phyloP scores from a whole-genome alignment of 2,888 invertebrate genomes.

The Leucophenga montana region DNA sequence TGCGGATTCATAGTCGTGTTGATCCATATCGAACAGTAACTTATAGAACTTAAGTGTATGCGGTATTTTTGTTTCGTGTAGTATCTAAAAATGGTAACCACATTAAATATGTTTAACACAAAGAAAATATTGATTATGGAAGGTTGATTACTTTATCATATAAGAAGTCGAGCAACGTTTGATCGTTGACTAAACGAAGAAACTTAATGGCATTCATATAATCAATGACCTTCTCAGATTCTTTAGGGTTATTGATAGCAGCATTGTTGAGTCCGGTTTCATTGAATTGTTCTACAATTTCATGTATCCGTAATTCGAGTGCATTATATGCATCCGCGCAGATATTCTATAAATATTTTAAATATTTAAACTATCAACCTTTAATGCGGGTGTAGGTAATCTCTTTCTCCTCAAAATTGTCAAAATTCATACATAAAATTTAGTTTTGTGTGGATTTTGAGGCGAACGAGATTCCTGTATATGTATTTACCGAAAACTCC shows the following conservation, averaged over 20 bases:
- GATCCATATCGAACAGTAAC: conserved; percentile 55
- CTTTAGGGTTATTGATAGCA: not conserved
- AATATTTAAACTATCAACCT: not conserved
- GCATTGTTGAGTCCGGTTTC: conserved; percentile 37
- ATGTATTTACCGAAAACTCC: conserved; percentile 50
- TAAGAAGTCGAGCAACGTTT: conserved; percentile 33
- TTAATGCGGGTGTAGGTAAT: too few relatives aligned
- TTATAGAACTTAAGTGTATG: conserved; percentile 48
- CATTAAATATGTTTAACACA: not conserved
- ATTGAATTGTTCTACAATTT: conserved; percentile 39
- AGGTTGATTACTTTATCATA: conserved; percentile 42
- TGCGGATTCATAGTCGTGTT: conserved; percentile 46
- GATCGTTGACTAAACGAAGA: conserved; percentile 42
- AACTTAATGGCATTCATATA: conserved; percentile 48
- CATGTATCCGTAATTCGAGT: conserved; percentile 47
- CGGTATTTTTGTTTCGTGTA: conserved; percentile 1
- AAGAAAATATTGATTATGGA: not conserved
- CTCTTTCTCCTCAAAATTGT: too few relatives aligned
- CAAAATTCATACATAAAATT: not conserved
- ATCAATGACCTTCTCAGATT: conserved; percentile 38
- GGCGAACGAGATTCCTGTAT: too few relatives aligned
- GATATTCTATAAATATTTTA: conserved; percentile 44
- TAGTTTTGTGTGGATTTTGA: too few relatives aligned
- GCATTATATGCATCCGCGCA: conserved; percentile 48
- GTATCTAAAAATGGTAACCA: conserved; percentile 31